phyloP scores from a whole-genome alignment of 2,888 invertebrate species.

The Shargacucullia verbasci region DNA sequence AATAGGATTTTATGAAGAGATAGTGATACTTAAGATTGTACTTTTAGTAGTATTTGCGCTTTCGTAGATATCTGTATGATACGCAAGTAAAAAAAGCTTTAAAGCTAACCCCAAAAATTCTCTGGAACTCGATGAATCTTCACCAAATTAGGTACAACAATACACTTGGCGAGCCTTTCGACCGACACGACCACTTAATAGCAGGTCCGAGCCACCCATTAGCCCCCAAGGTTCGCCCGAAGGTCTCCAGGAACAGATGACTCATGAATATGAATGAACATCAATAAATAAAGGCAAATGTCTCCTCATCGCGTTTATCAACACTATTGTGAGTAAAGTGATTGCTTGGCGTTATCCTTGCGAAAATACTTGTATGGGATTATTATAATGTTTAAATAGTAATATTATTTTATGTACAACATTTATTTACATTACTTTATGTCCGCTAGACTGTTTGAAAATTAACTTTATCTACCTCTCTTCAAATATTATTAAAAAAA shows the following conservation, averaged over 20 bases:
- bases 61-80: too few species aligned
- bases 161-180: neutral
- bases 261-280: constrained; percentile 53
- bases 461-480: too few species aligned
- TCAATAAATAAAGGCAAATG: constrained; percentile 27
- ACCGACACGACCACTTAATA: constrained; percentile 17
- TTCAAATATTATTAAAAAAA: too few species aligned
- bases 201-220: constrained; percentile 39
- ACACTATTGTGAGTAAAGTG: constrained; percentile 11
- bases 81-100: too few species aligned
- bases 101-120: too few species aligned
- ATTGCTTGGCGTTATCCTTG: constrained; percentile 20
- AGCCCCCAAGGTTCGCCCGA: constrained; percentile 52
- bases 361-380: constrained; percentile 1
- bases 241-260: constrained; percentile 43
- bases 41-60: too few species aligned
- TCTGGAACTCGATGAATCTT: too few species aligned
- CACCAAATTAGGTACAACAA: too few species aligned
- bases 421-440: too few species aligned
- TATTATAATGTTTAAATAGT: neutral
- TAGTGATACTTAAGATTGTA: too few species aligned
- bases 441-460: too few species aligned
- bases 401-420: neutral
- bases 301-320: constrained; percentile 30
- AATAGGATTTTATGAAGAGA: too few species aligned